A percentile compares a stretch with the other conserved stretches of the same genome.
Evolutionary conservation across 2,113 vertebrate genomes (phyloP).

Genomic region (Plecturocebus donacophilus): DNA sequence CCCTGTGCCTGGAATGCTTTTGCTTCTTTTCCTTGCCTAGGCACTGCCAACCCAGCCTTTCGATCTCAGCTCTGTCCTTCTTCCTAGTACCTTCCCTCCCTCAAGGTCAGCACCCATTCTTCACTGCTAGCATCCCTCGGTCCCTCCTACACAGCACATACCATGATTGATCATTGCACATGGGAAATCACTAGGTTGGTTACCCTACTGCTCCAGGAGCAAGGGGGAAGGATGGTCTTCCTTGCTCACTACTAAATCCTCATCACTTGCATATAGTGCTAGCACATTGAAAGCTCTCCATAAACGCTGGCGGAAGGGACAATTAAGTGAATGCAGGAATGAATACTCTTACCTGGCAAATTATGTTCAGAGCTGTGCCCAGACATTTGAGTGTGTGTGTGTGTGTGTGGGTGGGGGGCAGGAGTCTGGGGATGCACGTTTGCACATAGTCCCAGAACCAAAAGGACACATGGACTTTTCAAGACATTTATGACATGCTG

Average conservation of each 20-base stretch:
- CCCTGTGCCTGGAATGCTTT: neutral
- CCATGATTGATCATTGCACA: too few relatives aligned
- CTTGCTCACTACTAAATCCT: neutral
- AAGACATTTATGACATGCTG: neutral
- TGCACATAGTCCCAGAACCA: neutral
- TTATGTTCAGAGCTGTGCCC: neutral
- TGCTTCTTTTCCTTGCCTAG: neutral
- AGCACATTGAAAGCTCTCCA: neutral
- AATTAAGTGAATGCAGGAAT: neutral
- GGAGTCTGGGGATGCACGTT: fast-evolving
- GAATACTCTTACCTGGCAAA: neutral
- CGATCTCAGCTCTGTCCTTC: neutral
- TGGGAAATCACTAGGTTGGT: neutral
- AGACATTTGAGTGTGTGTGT: neutral
- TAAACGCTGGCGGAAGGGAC: neutral
- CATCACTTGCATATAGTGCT: too few relatives aligned
- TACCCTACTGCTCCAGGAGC: neutral
- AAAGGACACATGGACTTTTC: neutral
- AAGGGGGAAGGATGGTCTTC: neutral
- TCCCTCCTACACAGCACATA: neutral
- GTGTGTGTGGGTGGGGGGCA: neutral
- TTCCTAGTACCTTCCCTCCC: neutral
- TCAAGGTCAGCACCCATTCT: neutral
- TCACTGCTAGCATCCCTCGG: neutral
- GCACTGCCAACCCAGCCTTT: neutral